Evolutionary conservation across 2,113 vertebrate species (phyloP).

Genomic region (Gallinago media): DNA sequence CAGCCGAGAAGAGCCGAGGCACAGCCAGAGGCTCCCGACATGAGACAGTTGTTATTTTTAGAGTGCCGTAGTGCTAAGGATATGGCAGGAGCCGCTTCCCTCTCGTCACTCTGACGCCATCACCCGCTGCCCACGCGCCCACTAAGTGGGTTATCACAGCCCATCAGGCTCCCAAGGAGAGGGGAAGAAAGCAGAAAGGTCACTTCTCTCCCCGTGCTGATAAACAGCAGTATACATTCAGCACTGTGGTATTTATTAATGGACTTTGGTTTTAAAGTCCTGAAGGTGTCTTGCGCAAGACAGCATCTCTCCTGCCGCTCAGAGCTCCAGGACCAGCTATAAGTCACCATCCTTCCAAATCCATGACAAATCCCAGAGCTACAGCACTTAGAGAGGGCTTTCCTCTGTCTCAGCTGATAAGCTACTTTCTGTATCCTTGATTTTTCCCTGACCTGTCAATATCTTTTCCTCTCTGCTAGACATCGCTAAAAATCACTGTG

Average conservation of each 20-base stretch:
- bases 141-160: not conserved
- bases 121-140: not conserved
- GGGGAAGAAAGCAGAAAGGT: not conserved
- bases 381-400: not conserved
- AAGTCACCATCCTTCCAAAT: not conserved
- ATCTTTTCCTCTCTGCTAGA: not conserved
- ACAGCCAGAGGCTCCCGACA: not conserved
- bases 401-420: not conserved
- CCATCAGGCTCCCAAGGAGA: not conserved
- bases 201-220: not conserved
- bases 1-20: not conserved
- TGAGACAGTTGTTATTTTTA: constrained; percentile 19
- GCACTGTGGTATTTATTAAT: not conserved
- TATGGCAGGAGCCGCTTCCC: not conserved
- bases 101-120: constrained; percentile 51
- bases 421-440: not conserved
- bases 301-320: not conserved
- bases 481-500: not conserved
- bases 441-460: not conserved
- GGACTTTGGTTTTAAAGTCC: not conserved
- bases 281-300: not conserved
- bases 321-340: not conserved
- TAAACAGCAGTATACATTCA: not conserved
- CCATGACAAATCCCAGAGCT: not conserved
- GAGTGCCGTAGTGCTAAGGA: not conserved